These are phyloP conservation scores for Epistrophella euchroma DNA, from an alignment of 2,888 invertebrate genomes.

Conservation along the genomic window DNA sequence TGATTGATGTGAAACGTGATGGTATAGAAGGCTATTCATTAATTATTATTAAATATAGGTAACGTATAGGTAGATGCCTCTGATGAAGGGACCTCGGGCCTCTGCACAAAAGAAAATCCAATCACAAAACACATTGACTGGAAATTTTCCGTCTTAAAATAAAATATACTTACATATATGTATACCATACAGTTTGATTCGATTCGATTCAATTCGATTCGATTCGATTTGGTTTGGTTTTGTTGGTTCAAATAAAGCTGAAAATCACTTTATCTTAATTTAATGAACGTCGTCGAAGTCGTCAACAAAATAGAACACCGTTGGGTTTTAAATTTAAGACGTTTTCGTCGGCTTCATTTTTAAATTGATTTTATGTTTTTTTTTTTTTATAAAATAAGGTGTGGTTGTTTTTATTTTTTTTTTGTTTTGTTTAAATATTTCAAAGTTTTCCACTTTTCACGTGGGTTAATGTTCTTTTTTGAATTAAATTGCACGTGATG, in stretches of 20 bases:
- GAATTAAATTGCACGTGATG: conserved; percentile 50
- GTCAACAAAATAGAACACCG: conserved; percentile 30
- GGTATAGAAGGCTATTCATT: conserved; percentile 33
- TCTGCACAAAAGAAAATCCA: conserved; percentile 18
- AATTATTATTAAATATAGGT: background rate
- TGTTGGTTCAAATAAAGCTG: background rate
- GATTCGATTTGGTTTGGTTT: conserved; percentile 22
- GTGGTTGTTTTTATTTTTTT: conserved; percentile 28
- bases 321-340: conserved; percentile 7
- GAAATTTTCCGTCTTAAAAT: conserved; percentile 49
- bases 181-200: conserved; percentile 33
- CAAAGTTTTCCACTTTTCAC: background rate
- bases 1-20: conserved; percentile 37
- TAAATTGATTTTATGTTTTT: conserved; percentile 5
- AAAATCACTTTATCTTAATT: conserved; percentile 32
- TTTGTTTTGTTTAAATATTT: background rate
- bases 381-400: background rate
- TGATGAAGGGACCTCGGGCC: background rate
- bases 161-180: too few relatives aligned
- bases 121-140: conserved; percentile 45
- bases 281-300: background rate
- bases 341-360: background rate
- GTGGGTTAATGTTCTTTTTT: conserved; percentile 10
- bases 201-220: conserved; percentile 12
- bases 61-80: background rate